These are phyloP conservation scores for Leptinotarsa texana DNA, from an alignment of 1,140 invertebrate species.

Conservation along the genomic window DNA sequence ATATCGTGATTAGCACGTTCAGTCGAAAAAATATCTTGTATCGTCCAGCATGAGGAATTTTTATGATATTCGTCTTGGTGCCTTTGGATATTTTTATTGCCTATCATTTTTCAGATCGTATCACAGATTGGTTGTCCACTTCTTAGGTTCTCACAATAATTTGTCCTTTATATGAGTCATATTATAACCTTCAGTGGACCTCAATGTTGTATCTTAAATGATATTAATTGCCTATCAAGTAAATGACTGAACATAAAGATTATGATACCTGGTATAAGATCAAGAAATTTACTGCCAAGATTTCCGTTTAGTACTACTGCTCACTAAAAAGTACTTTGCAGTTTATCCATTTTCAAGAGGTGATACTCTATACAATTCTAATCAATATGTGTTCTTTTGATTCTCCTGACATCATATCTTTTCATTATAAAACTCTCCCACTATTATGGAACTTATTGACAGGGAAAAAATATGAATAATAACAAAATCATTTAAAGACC, in stretches of 20 bases:
- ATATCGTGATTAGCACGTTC: conserved; percentile 33
- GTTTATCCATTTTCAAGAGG: neutral
- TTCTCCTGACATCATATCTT: too few species aligned
- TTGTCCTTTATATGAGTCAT: conserved; percentile 21
- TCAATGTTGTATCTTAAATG: conserved; percentile 19
- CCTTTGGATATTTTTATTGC: conserved; percentile 34
- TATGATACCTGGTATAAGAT: conserved; percentile 14
- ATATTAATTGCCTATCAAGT: conserved; percentile 20
- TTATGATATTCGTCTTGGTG: conserved; percentile 34
- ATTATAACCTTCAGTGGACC: conserved; percentile 14
- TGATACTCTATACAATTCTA: neutral
- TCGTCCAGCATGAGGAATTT: conserved; percentile 12
- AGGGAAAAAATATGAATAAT: too few species aligned
- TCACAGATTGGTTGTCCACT: conserved; percentile 25
- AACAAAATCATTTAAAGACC: too few species aligned
- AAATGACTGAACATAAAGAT: conserved; percentile 15
- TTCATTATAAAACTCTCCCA: too few species aligned
- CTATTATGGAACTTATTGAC: too few species aligned
- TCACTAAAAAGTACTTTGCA: neutral
- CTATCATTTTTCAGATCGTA: conserved; percentile 32
- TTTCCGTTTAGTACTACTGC: neutral
- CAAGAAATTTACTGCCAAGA: conserved; percentile 3
- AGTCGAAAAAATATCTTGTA: conserved; percentile 14
- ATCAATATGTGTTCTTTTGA: too few species aligned
- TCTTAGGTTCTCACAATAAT: conserved; percentile 33